Evolutionary conservation across 2,888 invertebrate species (phyloP).

Genomic region (Leptinotarsa haldemani): DNA sequence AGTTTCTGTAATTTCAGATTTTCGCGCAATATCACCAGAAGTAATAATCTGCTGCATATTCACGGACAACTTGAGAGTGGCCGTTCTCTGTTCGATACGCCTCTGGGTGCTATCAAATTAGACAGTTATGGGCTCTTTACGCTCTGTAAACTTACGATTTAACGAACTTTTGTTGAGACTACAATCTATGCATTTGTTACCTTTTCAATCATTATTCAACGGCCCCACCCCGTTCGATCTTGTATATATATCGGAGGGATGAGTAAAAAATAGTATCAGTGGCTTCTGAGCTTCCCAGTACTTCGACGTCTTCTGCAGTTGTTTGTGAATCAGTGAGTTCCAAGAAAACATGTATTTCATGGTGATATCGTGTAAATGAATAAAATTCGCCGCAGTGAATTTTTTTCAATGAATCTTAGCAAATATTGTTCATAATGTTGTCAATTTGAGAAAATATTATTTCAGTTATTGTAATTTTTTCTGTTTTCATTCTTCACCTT

Average conservation of each 20-base stretch:
- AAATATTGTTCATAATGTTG: no score
- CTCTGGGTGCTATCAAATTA: constrained; percentile 21
- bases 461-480: no score
- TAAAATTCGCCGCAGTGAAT: background rate
- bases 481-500: no score
- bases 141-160: constrained; percentile 23
- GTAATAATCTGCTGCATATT: background rate
- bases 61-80: background rate
- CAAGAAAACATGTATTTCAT: background rate
- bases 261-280: constrained; percentile 25
- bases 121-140: constrained; percentile 26
- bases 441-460: no score
- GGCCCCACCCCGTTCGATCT: constrained; percentile 30
- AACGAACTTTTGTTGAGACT: constrained; percentile 19
- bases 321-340: constrained; percentile 22
- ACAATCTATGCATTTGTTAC: constrained; percentile 24
- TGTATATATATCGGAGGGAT: constrained; percentile 33
- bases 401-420: no score
- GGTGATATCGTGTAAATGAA: no score
- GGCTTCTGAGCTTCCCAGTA: constrained; percentile 5
- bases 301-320: background rate
- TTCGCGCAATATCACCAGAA: background rate
- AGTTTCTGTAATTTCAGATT: no score
- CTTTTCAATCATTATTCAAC: constrained; percentile 24
- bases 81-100: constrained; percentile 2